Percentiles rank a stretch among this genome's conserved stretches.
Conservation (phyloP, 2,113 vertebrate species). For the Strix aluco region DNA sequence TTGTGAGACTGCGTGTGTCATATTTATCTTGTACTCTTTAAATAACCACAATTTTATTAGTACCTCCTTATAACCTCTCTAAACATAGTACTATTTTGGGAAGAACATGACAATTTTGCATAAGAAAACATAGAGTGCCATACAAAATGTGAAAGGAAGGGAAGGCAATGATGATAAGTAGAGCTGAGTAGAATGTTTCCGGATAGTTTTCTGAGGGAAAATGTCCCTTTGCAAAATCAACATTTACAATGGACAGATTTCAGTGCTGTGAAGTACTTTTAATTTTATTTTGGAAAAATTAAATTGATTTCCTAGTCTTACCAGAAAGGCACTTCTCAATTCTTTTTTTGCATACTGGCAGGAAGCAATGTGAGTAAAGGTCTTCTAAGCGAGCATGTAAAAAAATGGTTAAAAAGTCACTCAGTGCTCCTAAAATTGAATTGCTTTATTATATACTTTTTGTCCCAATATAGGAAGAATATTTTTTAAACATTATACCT, state of each 20-base stretch:
- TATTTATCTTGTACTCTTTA: slow-evolving; percentile 37
- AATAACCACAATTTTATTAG: slow-evolving; percentile 37
- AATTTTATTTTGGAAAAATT: slow-evolving; percentile 33
- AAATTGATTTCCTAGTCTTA: neutral
- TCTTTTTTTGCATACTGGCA: neutral
- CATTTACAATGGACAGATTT: neutral
- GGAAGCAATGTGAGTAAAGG: neutral
- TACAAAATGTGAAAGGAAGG: slow-evolving; percentile 5
- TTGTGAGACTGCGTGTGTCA: neutral
- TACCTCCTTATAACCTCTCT: slow-evolving; percentile 12
- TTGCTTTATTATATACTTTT: neutral
- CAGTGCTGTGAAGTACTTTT: neutral
- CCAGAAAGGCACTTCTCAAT: neutral
- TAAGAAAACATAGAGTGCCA: neutral
- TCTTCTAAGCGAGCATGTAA: neutral
- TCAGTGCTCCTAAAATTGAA: neutral
- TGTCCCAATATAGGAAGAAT: neutral
- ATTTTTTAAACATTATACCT: neutral
- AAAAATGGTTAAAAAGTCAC: neutral
- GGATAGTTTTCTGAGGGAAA: neutral
- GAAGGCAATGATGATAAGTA: neutral
- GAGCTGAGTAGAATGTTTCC: neutral
- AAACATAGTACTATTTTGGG: slow-evolving; percentile 5
- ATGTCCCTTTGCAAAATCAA: neutral
- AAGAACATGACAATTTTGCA: neutral